Conservation (phyloP, 1,140 invertebrate species). For the Drosophila sulfurigaster region DNA sequence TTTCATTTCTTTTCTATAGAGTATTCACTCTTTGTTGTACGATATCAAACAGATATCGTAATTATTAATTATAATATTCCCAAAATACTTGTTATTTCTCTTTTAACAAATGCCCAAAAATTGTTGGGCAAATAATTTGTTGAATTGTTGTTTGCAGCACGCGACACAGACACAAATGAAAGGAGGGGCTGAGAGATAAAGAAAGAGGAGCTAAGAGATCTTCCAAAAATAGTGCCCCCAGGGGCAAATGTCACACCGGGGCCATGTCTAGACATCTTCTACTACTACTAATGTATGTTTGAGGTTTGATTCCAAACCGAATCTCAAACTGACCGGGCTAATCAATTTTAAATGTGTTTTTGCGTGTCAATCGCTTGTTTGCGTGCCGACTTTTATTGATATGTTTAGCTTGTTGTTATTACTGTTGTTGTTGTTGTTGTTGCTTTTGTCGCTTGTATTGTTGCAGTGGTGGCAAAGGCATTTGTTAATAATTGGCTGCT, state of each 20-base stretch:
- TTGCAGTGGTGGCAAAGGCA: conserved; percentile 46
- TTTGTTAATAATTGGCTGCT: conserved; percentile 73
- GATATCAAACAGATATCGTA: neutral
- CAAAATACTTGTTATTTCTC: conserved; percentile 34
- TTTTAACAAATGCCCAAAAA: conserved; percentile 63
- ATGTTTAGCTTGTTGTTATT: conserved; percentile 61
- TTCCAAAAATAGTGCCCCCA: conserved; percentile 21
- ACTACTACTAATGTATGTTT: conserved; percentile 13
- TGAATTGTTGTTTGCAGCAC: conserved; percentile 67
- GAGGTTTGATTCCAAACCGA: conserved; percentile 20
- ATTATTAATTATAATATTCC: too few relatives aligned
- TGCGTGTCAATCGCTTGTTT: conserved; percentile 83
- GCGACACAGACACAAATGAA: conserved; percentile 59
- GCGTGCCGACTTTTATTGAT: conserved; percentile 80
- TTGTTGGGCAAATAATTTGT: conserved; percentile 62
- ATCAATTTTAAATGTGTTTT: conserved; percentile 84
- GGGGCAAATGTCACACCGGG: conserved; percentile 72
- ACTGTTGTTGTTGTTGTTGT: conserved; percentile 20
- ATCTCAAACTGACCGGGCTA: conserved; percentile 53
- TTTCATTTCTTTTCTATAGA: neutral
- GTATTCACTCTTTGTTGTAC: conserved; percentile 8
- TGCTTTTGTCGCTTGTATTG: conserved; percentile 18
- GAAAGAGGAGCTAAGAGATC: conserved; percentile 5
- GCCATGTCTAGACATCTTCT: conserved; percentile 68
- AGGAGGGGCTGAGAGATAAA: conserved; percentile 1